A percentile compares a stretch with the other conserved stretches of the same genome.
phyloP scores from a whole-genome alignment of 2,888 invertebrate species.

The Azorinus chamasolen region DNA sequence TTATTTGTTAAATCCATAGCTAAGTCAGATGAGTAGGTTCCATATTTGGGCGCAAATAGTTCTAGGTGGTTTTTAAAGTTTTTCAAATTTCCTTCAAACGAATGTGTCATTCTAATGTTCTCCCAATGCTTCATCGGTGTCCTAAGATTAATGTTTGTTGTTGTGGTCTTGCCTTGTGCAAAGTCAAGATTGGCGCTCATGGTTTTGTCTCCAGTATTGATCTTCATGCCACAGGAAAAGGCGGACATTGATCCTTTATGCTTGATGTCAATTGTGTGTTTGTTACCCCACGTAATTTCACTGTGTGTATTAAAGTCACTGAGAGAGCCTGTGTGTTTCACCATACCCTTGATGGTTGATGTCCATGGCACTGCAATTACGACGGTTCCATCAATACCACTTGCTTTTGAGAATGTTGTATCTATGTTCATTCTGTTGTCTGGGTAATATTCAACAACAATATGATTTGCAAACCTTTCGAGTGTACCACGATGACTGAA shows the following conservation, averaged over 20 bases:
- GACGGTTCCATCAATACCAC: slow-evolving; percentile 28
- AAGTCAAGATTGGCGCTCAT: slow-evolving; percentile 25
- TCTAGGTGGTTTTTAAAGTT: slow-evolving; percentile 33
- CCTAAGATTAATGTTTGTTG: slow-evolving; percentile 19
- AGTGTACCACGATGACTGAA: slow-evolving; percentile 34
- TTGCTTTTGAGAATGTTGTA: slow-evolving; percentile 21
- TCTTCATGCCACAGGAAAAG: slow-evolving; percentile 20
- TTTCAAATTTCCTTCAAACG: slow-evolving; percentile 26
- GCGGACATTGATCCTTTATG: slow-evolving; percentile 13
- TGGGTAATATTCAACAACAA: slow-evolving; percentile 37
- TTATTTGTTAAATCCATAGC: slow-evolving; percentile 7
- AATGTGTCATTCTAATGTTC: slow-evolving; percentile 20
- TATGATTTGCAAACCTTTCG: slow-evolving; percentile 23
- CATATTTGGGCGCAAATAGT: slow-evolving; percentile 20
- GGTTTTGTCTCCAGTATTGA: slow-evolving; percentile 14
- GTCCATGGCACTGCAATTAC: slow-evolving; percentile 28
- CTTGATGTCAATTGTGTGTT: slow-evolving; percentile 23
- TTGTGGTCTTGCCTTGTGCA: slow-evolving; percentile 18
- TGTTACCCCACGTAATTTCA: slow-evolving; percentile 29
- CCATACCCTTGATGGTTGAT: slow-evolving; percentile 18
- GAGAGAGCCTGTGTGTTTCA: slow-evolving; percentile 24
- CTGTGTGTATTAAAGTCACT: slow-evolving; percentile 32
- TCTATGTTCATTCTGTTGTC: slow-evolving; percentile 24
- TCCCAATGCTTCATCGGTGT: slow-evolving; percentile 33
- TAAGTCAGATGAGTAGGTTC: slow-evolving; percentile 23